Evolutionary conservation across 1,140 invertebrate genomes (phyloP), one percentile per base, ranked within the genome.

Genomic region (Pemphigus obesinymphae): DNA sequence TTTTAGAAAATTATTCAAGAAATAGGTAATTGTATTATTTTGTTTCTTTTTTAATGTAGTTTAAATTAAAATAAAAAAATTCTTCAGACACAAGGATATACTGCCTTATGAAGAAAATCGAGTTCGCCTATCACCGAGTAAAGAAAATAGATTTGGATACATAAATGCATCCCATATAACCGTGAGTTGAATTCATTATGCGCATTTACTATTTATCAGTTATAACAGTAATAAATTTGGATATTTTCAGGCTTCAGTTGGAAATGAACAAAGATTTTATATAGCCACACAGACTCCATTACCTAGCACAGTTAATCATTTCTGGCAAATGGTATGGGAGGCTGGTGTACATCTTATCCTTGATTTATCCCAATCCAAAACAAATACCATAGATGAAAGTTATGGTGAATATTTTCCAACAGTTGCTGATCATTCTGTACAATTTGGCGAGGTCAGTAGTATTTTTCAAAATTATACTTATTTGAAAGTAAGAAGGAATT

Each of bases 291-390:
- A 95, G 86, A 92, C 92, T 23, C 93, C 93, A 13, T 86, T 92
- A 48, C 86, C 88, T 63, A 87, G 88, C 55, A 93, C 91, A 10
- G 86, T 90, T 20, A 87, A 88, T 31, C 88, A 89, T 84, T 93
- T 97, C 86, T 97, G 96, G 96, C 92, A 95, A 87, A 93, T 94
- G 88, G 90, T 94, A 50, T 96, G 94, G 94, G 93, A 96, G 87
- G 90, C 92, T 43, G 92, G 95, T 86, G 92, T 94, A 1, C 91
- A 93, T 84, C 87, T 96, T 26, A 88, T 96, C 72, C 92, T 94
- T 17, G 92, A 83, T 45, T 50, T 84, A 20, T 66, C 58, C 8
- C 23, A 43, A 34, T 23, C 91, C 40, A 82, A 76, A 50, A 40
- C 8, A 3, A 78, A 63, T 50, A 50, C 34, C 20, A 50, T 15